phyloP scores from a whole-genome alignment of 2,888 invertebrate species.

The Aporophyla lueneburgensis region DNA sequence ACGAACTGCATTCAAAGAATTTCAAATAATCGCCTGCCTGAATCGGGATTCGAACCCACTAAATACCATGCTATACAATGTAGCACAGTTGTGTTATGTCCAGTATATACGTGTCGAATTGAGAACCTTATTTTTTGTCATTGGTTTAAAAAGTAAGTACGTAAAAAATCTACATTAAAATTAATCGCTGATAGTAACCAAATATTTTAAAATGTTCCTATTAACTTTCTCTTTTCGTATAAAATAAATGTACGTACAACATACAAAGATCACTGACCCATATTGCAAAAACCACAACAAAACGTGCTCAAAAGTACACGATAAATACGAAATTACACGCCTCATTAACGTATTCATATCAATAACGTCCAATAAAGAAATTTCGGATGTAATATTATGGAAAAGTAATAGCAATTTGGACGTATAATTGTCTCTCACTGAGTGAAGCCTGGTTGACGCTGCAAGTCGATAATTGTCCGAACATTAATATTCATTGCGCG shows the following conservation, averaged over 20 bases:
- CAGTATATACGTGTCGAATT: too few species aligned
- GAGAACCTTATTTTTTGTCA: too few species aligned
- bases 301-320: neutral
- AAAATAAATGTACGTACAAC: neutral
- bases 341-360: constrained; percentile 56
- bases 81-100: too few species aligned
- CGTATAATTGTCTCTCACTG: constrained; percentile 62
- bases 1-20: too few species aligned
- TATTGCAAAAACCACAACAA: neutral
- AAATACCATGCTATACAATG: too few species aligned
- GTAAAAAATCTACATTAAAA: neutral
- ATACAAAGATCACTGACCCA: neutral
- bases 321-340: constrained; percentile 37
- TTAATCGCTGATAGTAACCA: neutral
- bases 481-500: constrained; percentile 68
- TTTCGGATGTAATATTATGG: constrained; percentile 41
- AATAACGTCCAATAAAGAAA: constrained; percentile 58
- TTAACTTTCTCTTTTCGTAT: neutral
- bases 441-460: constrained; percentile 54
- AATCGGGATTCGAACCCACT: too few species aligned
- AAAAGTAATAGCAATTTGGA: constrained; percentile 64
- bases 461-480: constrained; percentile 62
- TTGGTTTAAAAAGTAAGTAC: too few species aligned
- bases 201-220: neutral
- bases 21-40: too few species aligned